Conservation (phyloP, 2,888 invertebrate genomes). For the Leptopilina syphax region DNA sequence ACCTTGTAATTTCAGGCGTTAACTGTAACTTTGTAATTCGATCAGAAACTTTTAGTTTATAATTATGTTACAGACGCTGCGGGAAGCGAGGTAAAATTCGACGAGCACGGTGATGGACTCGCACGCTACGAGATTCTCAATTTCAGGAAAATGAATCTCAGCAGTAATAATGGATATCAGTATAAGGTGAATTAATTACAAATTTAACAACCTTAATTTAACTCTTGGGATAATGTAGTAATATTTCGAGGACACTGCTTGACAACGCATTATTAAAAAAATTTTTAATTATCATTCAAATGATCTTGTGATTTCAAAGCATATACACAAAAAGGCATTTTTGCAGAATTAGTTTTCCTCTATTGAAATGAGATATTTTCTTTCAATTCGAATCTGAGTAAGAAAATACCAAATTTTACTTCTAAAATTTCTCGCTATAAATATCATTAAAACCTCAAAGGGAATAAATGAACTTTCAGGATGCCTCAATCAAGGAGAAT, state of each 20-base stretch:
- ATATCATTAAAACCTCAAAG: not conserved
- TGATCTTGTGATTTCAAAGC: no score
- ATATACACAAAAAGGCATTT: no score
- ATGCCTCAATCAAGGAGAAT: not conserved
- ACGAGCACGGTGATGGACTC: constrained; percentile 85
- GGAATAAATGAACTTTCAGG: not conserved
- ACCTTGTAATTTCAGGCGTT: constrained; percentile 42
- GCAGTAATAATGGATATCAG: constrained; percentile 76
- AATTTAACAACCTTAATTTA: not conserved
- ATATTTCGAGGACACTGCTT: no score
- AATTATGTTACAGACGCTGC: constrained; percentile 80
- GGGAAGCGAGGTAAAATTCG: constrained; percentile 84
- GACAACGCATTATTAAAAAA: no score
- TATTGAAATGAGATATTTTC: not conserved
- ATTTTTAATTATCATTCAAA: no score
- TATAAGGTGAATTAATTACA: constrained; percentile 74
- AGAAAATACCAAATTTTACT: not conserved
- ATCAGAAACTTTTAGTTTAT: constrained; percentile 45
- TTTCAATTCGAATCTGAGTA: not conserved
- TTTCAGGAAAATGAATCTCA: constrained; percentile 79
- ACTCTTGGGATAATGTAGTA: no score
- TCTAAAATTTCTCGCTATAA: not conserved
- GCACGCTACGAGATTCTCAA: constrained; percentile 87
- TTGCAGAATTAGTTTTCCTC: no score
- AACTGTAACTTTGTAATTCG: constrained; percentile 36